phyloP scores from a whole-genome alignment of 2,113 vertebrate species.

The Shinisaurus crocodilurus region DNA sequence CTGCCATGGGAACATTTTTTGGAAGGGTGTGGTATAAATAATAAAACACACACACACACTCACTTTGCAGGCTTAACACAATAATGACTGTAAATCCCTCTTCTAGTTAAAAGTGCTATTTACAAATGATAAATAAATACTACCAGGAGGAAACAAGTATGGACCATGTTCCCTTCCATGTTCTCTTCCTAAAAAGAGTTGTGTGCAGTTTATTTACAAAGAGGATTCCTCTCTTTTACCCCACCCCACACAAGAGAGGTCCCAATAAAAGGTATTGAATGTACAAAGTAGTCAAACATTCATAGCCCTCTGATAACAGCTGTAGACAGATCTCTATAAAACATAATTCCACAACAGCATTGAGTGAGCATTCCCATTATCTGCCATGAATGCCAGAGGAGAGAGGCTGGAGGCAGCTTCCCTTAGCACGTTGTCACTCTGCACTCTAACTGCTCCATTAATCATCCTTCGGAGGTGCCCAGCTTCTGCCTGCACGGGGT shows the following conservation, averaged over 20 bases:
- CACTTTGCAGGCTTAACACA: too few relatives aligned
- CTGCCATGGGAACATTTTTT: not conserved
- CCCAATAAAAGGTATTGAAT: not conserved
- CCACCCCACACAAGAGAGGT: not conserved
- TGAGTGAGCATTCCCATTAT: not conserved
- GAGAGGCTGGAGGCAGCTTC: not conserved
- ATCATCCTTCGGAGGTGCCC: not conserved
- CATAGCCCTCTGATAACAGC: not conserved
- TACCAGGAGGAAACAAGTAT: not conserved
- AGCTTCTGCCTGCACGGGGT: not conserved
- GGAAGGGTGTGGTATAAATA: not conserved
- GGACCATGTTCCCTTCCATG: not conserved
- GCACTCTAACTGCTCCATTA: fast-evolving
- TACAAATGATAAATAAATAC: not conserved
- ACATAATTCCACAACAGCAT: fast-evolving
- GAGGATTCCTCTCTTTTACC: not conserved
- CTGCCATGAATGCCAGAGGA: not conserved
- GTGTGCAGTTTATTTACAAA: not conserved
- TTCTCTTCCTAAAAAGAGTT: not conserved
- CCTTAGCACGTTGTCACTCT: fast-evolving
- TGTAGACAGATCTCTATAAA: not conserved
- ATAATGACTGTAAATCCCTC: not conserved
- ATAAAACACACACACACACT: not conserved
- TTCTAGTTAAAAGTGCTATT: not conserved
- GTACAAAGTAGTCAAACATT: not conserved